Evolutionary conservation across 2,888 invertebrate genomes (phyloP), one percentile per base, ranked within the genome.

Genomic region (Troides oblongomaculatus): DNA sequence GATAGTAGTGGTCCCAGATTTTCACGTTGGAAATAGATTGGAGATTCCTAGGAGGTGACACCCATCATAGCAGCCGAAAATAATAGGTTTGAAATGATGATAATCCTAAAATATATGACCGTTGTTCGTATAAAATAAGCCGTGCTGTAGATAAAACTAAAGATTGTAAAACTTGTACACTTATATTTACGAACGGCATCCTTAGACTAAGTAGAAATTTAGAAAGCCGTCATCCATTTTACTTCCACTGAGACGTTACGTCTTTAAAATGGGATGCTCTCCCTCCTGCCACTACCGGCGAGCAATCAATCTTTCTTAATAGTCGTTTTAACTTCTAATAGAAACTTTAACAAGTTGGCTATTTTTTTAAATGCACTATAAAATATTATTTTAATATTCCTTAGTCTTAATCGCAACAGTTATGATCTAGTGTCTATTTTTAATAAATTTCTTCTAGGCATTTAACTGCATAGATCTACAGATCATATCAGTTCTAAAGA

Each of bases 291-390:
- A 56, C n/a, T 62, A 4, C 57, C 60, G 30, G 64, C 30, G 17
- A 23, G 18, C 57, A 23, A 61, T 64, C 56, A 56, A 64, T 69
- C 61, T 65, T 61, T 62, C 59, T 58, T 64, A 62, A 58, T 43
- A 69, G 43, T 65, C 64, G 46, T 65, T 69, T 61, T 43, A 64
- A 64, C 43, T 46, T 61, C 21, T 61, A 61, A 62, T 57, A 36
- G 43, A 62, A 69, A 46, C 53, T 64, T 63, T n/a, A 60, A 66
- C 30, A 53, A 66, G 60, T 61, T 12, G 58, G 5, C 8, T 10
- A 21, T 14, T 64, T 39, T 58, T 57, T 21, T 58, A 53, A 53
- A 53, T 53, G n/a, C 53, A 53, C 18, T 53, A 17, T 17, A 53
- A 53, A 53, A 17, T 6, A 5, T n/a, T 5, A 14, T 1, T 17